Percentiles rank a stretch among this genome's conserved stretches.
phyloP scores from a whole-genome alignment of 1,140 invertebrate genomes.

The Zophobas morio region DNA sequence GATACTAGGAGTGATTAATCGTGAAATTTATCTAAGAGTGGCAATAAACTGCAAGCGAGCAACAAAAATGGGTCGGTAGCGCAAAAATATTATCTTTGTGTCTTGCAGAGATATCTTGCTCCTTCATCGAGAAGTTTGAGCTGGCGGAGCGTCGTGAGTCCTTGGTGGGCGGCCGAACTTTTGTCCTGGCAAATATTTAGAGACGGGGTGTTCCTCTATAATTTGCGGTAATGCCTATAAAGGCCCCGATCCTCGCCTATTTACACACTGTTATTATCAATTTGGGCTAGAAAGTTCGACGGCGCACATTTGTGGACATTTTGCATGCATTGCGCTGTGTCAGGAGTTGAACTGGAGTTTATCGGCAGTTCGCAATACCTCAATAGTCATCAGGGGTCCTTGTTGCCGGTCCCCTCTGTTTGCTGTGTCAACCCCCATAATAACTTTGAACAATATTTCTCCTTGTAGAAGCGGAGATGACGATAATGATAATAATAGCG shows the following conservation, averaged over 20 bases:
- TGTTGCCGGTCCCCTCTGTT: conserved; percentile 3
- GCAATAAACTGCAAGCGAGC: no score
- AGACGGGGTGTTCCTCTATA: conserved; percentile 29
- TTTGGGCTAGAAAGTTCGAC: conserved; percentile 44
- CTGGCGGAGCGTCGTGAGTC: neutral
- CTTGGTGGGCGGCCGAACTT: conserved; percentile 17
- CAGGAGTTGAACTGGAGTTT: conserved; percentile 45
- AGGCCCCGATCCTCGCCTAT: conserved; percentile 37
- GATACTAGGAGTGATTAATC: no score
- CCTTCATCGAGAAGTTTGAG: no score
- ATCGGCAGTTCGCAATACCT: conserved; percentile 45
- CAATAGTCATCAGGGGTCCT: conserved; percentile 39
- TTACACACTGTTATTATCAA: conserved; percentile 47
- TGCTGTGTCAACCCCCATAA: conserved; percentile 40
- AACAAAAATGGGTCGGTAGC: no score
- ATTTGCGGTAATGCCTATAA: conserved; percentile 36
- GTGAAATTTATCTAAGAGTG: no score
- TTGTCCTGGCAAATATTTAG: conserved; percentile 32
- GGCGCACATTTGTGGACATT: conserved; percentile 39
- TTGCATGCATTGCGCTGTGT: conserved; percentile 44
- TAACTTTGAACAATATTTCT: conserved; percentile 8
- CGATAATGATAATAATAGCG: no score
- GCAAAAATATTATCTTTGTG: no score
- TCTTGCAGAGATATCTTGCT: no score
- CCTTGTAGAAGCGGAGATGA: neutral